Evolutionary conservation across 2,888 invertebrate genomes (phyloP).

Genomic region (Mantis religiosa): DNA sequence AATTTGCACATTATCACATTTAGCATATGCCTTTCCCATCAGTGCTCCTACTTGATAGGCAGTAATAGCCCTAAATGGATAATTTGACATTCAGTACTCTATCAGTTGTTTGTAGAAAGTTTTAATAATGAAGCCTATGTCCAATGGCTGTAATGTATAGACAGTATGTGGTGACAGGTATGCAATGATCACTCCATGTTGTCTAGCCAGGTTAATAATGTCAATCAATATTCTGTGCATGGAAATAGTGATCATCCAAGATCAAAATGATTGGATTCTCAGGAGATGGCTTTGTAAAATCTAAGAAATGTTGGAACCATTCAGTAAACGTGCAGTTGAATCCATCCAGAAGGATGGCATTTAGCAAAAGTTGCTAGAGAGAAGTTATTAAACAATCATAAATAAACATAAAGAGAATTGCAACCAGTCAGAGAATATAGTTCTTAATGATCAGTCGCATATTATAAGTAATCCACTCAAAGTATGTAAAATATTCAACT

Average conservation of each 20-base stretch:
- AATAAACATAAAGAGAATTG: too few species aligned
- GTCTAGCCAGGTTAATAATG: background rate
- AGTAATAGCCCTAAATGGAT: background rate
- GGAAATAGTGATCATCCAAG: background rate
- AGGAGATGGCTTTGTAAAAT: background rate
- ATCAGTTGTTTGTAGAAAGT: background rate
- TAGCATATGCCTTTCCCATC: background rate
- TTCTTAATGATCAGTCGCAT: too few species aligned
- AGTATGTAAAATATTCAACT: too few species aligned
- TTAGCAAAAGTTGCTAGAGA: constrained; percentile 36
- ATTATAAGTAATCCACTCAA: too few species aligned
- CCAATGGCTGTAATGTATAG: background rate
- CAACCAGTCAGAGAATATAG: too few species aligned
- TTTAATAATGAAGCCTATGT: background rate
- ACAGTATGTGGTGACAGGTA: background rate
- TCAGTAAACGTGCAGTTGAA: constrained; percentile 37
- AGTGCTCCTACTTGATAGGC: background rate
- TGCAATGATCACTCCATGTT: background rate
- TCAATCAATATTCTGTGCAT: background rate
- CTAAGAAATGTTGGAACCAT: constrained; percentile 38
- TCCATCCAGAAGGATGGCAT: constrained; percentile 37
- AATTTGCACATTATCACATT: background rate
- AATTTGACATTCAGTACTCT: background rate
- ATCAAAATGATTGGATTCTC: background rate
- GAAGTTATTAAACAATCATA: constrained; percentile 34